phyloP scores from a whole-genome alignment of 53 echinoderm and acorn worm genomes.

The Paracentrotus lividus region DNA sequence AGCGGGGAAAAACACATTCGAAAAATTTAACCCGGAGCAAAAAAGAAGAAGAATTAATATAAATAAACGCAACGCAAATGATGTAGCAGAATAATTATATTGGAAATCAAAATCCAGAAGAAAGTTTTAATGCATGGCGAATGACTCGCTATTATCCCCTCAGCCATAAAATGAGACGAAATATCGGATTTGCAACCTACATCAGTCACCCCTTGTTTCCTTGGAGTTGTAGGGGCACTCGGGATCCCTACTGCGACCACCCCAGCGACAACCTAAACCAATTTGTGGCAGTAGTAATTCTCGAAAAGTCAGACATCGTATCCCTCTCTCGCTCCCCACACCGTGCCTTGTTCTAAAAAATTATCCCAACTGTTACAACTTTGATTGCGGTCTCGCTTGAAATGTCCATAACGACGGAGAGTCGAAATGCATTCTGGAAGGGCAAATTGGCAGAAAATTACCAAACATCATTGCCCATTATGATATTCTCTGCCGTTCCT shows the following conservation, averaged over 20 bases:
- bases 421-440: constrained; percentile 13
- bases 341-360: constrained; percentile 41
- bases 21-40: too few relatives aligned
- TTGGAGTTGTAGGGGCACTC: neutral
- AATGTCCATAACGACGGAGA: constrained; percentile 20
- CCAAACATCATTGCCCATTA: constrained; percentile 38
- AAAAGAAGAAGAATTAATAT: too few relatives aligned
- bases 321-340: neutral
- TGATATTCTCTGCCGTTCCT: neutral
- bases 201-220: constrained; percentile 11
- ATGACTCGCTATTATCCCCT: too few relatives aligned
- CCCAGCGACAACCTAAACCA: constrained; percentile 35
- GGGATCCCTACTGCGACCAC: constrained; percentile 50
- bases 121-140: too few relatives aligned
- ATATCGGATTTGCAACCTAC: neutral
- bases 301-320: constrained; percentile 28
- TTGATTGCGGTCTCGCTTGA: constrained; percentile 58
- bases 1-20: too few relatives aligned
- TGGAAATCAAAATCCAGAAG: too few relatives aligned
- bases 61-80: too few relatives aligned
- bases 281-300: constrained; percentile 57
- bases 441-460: constrained; percentile 39
- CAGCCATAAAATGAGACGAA: neutral
- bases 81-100: too few relatives aligned
- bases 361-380: constrained; percentile 64